Percentiles rank a stretch among this genome's conserved stretches.
These are phyloP conservation scores for Leptura quadrifasciata DNA, from an alignment of 2,888 invertebrate species.

Conservation along the genomic window DNA sequence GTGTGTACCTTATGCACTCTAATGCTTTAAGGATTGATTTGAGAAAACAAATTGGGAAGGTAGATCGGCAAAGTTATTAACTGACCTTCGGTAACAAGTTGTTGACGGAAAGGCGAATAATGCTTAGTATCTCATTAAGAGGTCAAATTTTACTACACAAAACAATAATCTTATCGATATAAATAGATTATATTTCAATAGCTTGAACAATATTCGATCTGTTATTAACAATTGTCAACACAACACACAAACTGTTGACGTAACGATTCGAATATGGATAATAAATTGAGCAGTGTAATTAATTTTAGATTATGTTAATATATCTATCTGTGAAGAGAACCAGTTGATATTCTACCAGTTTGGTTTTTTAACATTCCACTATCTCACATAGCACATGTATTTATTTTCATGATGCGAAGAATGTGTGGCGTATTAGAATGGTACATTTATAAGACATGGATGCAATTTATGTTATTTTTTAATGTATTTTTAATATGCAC, in stretches of 20 bases:
- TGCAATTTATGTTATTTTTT: too few species aligned
- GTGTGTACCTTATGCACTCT: background rate
- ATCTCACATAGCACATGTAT: too few species aligned
- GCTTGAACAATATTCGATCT: background rate
- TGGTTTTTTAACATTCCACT: too few species aligned
- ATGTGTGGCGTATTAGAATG: too few species aligned
- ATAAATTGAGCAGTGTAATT: too few species aligned
- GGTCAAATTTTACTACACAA: background rate
- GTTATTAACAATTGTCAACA: background rate
- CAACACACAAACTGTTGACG: background rate
- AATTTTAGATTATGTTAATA: too few species aligned
- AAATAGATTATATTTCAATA: background rate
- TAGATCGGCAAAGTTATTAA: background rate
- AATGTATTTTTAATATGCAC: too few species aligned
- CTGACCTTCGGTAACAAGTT: background rate
- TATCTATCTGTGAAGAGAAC: too few species aligned
- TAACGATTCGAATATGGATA: too few species aligned
- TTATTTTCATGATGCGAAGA: too few species aligned
- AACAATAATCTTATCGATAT: background rate
- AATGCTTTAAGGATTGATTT: background rate
- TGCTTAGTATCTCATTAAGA: background rate
- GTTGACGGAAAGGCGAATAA: background rate
- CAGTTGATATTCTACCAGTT: too few species aligned
- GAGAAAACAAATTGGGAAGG: background rate
- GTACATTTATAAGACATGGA: too few species aligned